A percentile compares a stretch with the other conserved stretches of the same genome.
phyloP scores from a whole-genome alignment of 2,113 vertebrate genomes.

The Leptocoma aspasia region DNA sequence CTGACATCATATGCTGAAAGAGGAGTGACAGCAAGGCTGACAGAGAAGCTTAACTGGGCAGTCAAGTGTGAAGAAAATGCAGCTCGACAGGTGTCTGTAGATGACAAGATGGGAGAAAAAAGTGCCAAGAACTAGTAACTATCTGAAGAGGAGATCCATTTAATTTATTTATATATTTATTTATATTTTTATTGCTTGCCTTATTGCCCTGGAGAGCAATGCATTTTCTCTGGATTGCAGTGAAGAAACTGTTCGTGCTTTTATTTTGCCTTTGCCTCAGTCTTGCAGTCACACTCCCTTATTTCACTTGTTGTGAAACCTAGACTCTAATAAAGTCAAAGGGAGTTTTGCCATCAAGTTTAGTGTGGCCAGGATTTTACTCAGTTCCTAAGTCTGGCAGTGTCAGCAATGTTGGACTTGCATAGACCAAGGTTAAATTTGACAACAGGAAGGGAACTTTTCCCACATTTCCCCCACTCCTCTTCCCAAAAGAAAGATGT shows the following conservation, averaged over 20 bases:
- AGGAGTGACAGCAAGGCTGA: background rate
- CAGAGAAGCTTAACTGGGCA: conserved; percentile 6
- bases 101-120: background rate
- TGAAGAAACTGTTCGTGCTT: background rate
- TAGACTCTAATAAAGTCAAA: background rate
- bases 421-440: background rate
- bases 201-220: background rate
- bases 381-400: background rate
- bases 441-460: background rate
- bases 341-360: background rate
- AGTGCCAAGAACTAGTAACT: background rate
- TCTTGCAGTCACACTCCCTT: background rate
- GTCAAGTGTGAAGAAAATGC: background rate
- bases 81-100: background rate
- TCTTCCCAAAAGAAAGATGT: background rate
- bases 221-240: background rate
- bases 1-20: background rate
- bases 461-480: background rate
- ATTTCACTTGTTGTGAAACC: conserved; percentile 24
- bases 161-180: background rate
- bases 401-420: background rate
- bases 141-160: background rate
- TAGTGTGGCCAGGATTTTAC: background rate
- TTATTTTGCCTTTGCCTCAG: conserved; percentile 40
- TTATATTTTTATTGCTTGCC: background rate